Conservation (phyloP, 2,888 invertebrate genomes). For the Polietes domitor region DNA sequence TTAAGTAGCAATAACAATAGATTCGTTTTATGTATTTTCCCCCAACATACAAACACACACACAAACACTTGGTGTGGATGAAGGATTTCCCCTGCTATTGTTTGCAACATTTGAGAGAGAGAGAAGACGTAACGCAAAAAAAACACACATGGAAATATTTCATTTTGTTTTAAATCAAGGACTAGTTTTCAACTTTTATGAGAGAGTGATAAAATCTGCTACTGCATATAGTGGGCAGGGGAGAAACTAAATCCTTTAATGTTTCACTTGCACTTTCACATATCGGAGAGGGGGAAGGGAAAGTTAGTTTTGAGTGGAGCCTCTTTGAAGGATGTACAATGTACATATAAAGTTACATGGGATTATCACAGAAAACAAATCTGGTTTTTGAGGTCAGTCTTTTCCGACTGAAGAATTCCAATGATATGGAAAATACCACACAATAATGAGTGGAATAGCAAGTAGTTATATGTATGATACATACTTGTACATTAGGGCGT, state of each 20-base stretch:
- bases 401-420: no score
- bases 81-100: slow-evolving; percentile 1
- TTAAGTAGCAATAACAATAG: slow-evolving; percentile 63
- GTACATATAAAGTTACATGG: no score
- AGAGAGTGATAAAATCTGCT: slow-evolving; percentile 10
- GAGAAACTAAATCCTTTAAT: slow-evolving; percentile 3
- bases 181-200: not conserved
- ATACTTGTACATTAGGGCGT: no score
- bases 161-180: slow-evolving; percentile 16
- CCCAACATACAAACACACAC: not conserved
- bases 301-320: not conserved
- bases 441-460: no score
- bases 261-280: not conserved
- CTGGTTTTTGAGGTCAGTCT: no score
- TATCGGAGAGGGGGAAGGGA: no score
- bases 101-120: not conserved
- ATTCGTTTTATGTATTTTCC: slow-evolving; percentile 20
- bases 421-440: no score
- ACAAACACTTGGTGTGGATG: not conserved
- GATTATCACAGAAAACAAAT: no score
- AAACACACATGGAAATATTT: not conserved
- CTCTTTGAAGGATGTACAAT: not conserved
- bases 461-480: no score
- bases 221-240: not conserved
- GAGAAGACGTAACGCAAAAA: not conserved